Base-by-base conservation (phyloP, 2,113 vertebrate genomes). In the Coturnix japonica region DNA sequence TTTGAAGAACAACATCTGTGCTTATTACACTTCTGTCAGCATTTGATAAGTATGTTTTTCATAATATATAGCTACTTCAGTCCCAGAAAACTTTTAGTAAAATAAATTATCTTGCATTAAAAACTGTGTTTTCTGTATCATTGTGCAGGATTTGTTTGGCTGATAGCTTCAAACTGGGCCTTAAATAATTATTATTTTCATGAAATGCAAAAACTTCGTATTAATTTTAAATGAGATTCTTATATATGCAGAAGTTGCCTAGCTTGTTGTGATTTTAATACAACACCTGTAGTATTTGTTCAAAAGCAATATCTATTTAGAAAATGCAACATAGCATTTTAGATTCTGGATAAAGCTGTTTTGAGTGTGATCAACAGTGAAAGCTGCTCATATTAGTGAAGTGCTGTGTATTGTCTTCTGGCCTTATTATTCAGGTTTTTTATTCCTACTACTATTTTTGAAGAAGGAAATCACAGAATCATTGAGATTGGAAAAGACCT, bases 1-100 rank as follows among this genome's bases (percentile, higher is more conserved):
- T 75, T 91, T 95, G 71, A 89, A 92, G 63, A 70, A 81, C 91
- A 94, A 86, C 77, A 94, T 91, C 73, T 95, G 80, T 81, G 49
- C 28, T 81, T 90, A 17, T 71, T 91, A 37, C 37, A 37, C 19
- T 72, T 66, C 26, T 95, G 95, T 86, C 81, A 94, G 54, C 51
- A 61, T 57, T 79, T 1, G 2, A 5, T 59, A 75, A 90, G 43
- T 65, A 69, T 53, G 66, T 79, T 91, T 95, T 84, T 86, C 49
- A 66, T 82, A 79, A 54, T 73, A 81, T 76, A 54, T 90, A 56
- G 28, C 33, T 70, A 23, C 81, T 88, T 87, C 63, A 66, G 2
- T 75, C 31, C 57, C 82, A 37, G 66, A 84, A 86, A 76, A 78
- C 59, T 78, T 95, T 11, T 22, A 63, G 49, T 61, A 69, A 86